Conservation (phyloP, 2,797 vertebrate genomes). For the Catharus ustulatus region DNA sequence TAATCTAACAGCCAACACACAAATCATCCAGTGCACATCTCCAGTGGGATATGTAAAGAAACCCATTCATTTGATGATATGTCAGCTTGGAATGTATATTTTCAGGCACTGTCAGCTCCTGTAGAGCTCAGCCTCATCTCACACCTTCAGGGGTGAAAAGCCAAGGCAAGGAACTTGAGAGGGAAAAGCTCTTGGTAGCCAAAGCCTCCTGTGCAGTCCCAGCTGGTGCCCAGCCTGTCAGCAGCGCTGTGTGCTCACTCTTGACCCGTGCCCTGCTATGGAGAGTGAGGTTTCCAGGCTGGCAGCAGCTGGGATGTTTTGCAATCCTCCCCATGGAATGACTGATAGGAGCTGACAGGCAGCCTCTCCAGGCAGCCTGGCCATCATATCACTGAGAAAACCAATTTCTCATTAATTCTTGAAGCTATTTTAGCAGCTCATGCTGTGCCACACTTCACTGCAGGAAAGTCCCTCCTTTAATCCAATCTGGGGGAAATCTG, state of each 20-base stretch:
- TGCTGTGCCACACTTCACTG: background rate
- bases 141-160: background rate
- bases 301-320: background rate
- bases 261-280: background rate
- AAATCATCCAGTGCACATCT: background rate
- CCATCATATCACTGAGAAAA: conserved; percentile 12
- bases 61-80: background rate
- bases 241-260: background rate
- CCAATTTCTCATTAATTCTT: conserved; percentile 2
- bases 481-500: background rate
- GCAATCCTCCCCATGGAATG: background rate
- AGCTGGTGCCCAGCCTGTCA: background rate
- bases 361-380: conserved; percentile 12
- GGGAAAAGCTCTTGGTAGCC: conserved; percentile 9
- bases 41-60: background rate
- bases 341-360: conserved; percentile 53
- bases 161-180: conserved; percentile 23
- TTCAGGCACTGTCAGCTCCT: background rate
- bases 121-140: conserved; percentile 12
- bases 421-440: background rate
- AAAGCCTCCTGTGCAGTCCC: conserved; percentile 11
- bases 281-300: background rate
- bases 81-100: conserved; percentile 10
- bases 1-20: background rate
- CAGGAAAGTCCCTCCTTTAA: background rate